Conservation (phyloP, 2,797 vertebrate genomes). For the Galagoides demidoff region DNA sequence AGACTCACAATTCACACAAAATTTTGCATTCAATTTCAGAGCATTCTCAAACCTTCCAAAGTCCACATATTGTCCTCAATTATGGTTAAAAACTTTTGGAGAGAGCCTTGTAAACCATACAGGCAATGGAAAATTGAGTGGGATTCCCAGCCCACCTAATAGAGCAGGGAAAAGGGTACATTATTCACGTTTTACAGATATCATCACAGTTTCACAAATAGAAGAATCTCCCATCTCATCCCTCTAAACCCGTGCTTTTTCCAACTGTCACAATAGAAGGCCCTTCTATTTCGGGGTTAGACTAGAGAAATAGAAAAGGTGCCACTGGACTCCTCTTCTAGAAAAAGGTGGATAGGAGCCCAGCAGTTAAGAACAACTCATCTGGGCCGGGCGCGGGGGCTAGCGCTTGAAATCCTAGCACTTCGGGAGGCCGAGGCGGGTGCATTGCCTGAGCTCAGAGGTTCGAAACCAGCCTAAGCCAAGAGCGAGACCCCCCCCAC, state of each 20-base stretch:
- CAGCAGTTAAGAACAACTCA: background rate
- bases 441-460: too few relatives aligned
- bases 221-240: background rate
- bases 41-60: background rate
- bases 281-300: background rate
- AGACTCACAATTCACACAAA: slow-evolving; percentile 17
- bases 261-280: background rate
- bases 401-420: too few relatives aligned
- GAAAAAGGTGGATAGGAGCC: background rate
- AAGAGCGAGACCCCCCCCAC: too few relatives aligned
- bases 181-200: background rate
- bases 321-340: background rate
- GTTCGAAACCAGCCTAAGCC: too few relatives aligned
- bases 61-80: background rate
- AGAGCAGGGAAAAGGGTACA: background rate
- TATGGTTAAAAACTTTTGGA: background rate
- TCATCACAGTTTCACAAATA: background rate
- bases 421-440: too few relatives aligned
- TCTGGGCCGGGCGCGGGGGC: background rate
- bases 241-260: background rate
- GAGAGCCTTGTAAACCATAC: background rate
- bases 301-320: background rate
- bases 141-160: background rate
- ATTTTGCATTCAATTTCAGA: background rate
- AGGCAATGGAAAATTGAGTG: background rate